Evolutionary conservation across 2,113 vertebrate species (phyloP), one percentile per base, ranked within the genome.

Genomic region (Vanacampus margaritifer): DNA sequence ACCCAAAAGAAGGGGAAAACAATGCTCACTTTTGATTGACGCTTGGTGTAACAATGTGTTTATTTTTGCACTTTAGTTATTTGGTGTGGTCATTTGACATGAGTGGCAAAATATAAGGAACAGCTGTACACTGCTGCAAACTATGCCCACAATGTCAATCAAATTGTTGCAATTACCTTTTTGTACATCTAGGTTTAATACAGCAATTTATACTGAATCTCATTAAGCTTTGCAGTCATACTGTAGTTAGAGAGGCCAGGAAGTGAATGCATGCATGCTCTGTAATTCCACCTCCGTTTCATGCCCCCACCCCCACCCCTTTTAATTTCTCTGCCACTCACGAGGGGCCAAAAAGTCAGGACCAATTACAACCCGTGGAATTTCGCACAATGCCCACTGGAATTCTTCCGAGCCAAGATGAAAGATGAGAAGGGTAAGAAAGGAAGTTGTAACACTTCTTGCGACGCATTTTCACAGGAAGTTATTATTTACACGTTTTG

Each of bases 391-490:
- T 62, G 39, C 60, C 60, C 60, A 62, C 23, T 43, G 37, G 60
- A 43, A 62, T 62, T 62, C 60, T 43, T 62, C 60, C 0, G 39
- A 62, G 60, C n/a, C 36, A 3, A 39, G 59, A 61, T 61, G 36
- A n/a, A 45, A 43, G 60, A 41, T 43, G n/a, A 43, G 12, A 62
- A 62, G 23, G 2, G 39, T 37, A 62, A 62, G 37, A 62, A 62
- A 62, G 60, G 60, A 62, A 62, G 60, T 62, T 23, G 57, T 63
- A 28, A 58, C 62, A 71, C 74, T 61, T 63, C 51, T 63, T 78
- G 69, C 64, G 35, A 21, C 56, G 36, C 24, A 68, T 73, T 60
- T 63, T 74, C 26, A 28, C 73, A 72, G 79, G 79, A 84, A 84
- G 73, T 63, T 13, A 73, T 77, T 68, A 69, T 73, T 81, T 73